Evolutionary conservation across 2,797 vertebrate species (phyloP), one percentile per base, ranked within the genome.

Genomic region (Brotula barbata): DNA sequence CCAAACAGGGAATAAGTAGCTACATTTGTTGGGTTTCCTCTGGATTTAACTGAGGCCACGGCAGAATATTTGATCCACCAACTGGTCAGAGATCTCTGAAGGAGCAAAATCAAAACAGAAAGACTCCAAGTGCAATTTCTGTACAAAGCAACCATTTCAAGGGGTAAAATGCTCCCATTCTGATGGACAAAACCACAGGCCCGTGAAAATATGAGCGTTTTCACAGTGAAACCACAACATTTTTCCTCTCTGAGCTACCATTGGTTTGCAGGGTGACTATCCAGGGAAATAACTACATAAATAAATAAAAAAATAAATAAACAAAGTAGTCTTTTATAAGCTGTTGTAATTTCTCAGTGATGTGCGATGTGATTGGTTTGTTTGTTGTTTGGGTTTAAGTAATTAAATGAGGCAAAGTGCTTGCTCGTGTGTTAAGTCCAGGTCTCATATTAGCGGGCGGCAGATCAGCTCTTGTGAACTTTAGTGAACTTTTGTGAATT

Each of bases 251-350:
- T 7, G 16, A 43, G 7, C 46, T 19, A 3, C 23, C 1, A 16
- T 13, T 17, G 12, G 28, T 28, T 25, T 19, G 16, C 13, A 3
- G 19, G 6, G 3, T 12, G 1, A 54, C 28, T 25, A 19, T 36
- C 54, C 0, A 13, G 77, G 68, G 74, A 76, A 77, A 84, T 76
- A 75, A 81, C 13, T n/a, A 21, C 22, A 23, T 61, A 14, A 57
- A 63, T 42, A 40, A 65, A 23, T 55, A 46, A 40, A 31, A 16
- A 34, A 54, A 23, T 14, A 25, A 45, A 37, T 33, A 55, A 54
- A 69, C 36, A 51, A 39, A 39, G 37, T 39, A 4, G 34, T 56
- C 28, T 43, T 51, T 17, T 48, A 50, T 43, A 66, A 51, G 57
- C 46, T 36, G 43, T 55, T 48, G 23, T 11, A 34, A 9, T 34